Evolutionary conservation across 2,888 invertebrate species (phyloP).

Genomic region (Heliconius ethilla): DNA sequence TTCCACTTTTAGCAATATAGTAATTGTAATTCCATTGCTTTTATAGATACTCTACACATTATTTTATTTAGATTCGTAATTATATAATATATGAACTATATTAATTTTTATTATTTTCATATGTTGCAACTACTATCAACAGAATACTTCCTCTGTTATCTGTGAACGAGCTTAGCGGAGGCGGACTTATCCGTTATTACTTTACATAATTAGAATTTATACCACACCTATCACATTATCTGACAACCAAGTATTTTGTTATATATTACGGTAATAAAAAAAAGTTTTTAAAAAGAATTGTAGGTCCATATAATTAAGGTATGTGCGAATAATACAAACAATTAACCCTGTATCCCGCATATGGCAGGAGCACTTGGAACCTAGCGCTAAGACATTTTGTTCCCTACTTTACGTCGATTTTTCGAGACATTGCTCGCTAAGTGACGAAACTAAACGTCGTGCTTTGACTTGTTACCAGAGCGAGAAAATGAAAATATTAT

Average conservation of each 20-base stretch:
- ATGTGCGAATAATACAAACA: no score
- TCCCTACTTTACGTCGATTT: neutral
- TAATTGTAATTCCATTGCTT: no score
- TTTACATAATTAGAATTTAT: neutral
- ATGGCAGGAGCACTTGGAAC: neutral
- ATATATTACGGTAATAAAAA: neutral
- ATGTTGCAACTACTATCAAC: neutral
- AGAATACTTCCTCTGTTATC: conserved; percentile 9
- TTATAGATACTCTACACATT: no score
- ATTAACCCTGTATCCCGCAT: neutral
- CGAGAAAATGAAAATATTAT: neutral
- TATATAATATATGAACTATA: neutral
- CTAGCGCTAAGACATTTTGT: neutral
- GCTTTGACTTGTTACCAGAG: neutral
- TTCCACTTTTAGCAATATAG: no score
- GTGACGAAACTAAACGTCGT: neutral
- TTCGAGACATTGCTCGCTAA: neutral
- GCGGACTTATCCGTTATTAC: conserved; percentile 3
- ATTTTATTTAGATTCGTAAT: neutral
- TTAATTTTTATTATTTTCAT: neutral
- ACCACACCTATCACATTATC: neutral
- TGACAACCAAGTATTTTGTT: neutral
- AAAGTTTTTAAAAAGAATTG: neutral
- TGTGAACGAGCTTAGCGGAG: neutral
- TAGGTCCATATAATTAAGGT: no score